Conservation (phyloP, 2,797 vertebrate species). For the Pseudochirops corinnae region DNA sequence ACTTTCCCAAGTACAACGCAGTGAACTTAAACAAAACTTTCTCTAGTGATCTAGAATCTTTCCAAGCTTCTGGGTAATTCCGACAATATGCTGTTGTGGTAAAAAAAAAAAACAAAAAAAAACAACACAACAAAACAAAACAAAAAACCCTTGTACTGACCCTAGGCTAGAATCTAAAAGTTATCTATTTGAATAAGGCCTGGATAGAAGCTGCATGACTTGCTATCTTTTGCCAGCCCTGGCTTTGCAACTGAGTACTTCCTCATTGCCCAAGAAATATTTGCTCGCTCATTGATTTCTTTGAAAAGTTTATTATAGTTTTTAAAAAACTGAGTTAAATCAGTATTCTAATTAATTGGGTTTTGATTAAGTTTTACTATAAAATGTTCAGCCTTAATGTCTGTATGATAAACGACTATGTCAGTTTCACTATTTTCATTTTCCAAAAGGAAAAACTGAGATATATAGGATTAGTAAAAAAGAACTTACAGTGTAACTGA, state of each 20-base stretch:
- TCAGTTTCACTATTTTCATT: not conserved
- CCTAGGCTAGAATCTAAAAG: not conserved
- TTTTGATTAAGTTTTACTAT: not conserved
- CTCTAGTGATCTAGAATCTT: not conserved
- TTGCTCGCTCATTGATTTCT: not conserved
- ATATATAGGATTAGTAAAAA: not conserved
- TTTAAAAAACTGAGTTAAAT: not conserved
- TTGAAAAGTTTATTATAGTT: not conserved
- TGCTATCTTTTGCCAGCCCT: not conserved
- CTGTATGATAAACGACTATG: not conserved
- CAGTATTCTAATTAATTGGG: not conserved
- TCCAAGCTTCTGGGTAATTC: not conserved
- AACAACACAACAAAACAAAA: not conserved
- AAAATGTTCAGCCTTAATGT: not conserved
- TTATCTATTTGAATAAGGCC: not conserved
- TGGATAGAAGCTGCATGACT: not conserved
- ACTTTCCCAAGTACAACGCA: not conserved
- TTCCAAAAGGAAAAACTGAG: not conserved
- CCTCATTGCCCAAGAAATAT: not conserved
- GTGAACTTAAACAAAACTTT: not conserved
- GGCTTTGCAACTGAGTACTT: not conserved
- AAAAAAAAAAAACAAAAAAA: not conserved
- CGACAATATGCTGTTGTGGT: not conserved
- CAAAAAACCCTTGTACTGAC: not conserved
- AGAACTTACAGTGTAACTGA: not conserved